phyloP scores from a whole-genome alignment of 2,113 vertebrate genomes.

The Myiagra hebetior region DNA sequence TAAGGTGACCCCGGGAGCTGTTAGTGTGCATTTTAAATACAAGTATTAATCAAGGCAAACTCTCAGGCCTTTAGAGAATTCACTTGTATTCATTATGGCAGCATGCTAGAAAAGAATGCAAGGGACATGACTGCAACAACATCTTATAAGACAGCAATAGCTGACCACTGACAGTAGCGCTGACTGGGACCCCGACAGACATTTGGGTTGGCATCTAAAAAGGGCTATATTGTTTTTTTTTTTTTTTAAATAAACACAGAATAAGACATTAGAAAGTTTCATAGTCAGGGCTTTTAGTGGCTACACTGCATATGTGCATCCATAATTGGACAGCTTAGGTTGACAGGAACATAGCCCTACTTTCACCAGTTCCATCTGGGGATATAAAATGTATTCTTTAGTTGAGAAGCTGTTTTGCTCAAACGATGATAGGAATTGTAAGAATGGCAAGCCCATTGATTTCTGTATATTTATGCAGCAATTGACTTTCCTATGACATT shows the following conservation, averaged over 20 bases:
- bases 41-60: neutral
- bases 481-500: neutral
- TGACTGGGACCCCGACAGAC: neutral
- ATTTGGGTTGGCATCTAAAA: neutral
- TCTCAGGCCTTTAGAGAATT: neutral
- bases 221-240: neutral
- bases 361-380: neutral
- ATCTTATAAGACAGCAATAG: neutral
- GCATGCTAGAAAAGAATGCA: neutral
- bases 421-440: neutral
- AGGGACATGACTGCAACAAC: neutral
- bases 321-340: neutral
- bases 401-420: neutral
- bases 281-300: neutral
- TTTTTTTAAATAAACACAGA: neutral
- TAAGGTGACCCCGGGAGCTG: neutral
- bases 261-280: neutral
- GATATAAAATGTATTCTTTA: neutral
- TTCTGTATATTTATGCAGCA: neutral
- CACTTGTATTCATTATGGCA: neutral
- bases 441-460: neutral
- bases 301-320: neutral
- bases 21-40: neutral
- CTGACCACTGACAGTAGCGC: neutral
- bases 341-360: neutral